These are phyloP conservation scores for Hirtodrosophila alboralis DNA, from an alignment of 2,888 invertebrate genomes.

Conservation along the genomic window DNA sequence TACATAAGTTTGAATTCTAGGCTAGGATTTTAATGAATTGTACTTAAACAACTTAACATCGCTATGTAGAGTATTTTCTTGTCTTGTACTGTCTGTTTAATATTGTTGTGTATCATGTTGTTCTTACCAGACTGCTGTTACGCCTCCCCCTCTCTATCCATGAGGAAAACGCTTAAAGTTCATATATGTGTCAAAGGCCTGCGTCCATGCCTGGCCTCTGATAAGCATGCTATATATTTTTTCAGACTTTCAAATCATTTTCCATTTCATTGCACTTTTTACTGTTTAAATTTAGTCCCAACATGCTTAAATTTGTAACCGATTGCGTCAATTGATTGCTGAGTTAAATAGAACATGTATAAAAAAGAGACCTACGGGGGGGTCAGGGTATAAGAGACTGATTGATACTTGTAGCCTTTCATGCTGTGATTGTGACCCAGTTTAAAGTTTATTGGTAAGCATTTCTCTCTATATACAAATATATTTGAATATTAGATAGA, in stretches of 20 bases:
- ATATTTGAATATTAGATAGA: background rate
- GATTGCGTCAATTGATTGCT: constrained; percentile 28
- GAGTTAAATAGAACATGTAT: constrained; percentile 1
- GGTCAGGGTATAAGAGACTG: background rate
- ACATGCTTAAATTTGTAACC: constrained; percentile 24
- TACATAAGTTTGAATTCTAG: too few species aligned
- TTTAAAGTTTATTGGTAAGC: background rate
- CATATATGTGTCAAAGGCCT: constrained; percentile 45
- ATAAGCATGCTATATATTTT: constrained; percentile 71
- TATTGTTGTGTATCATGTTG: constrained; percentile 19
- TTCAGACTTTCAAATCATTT: constrained; percentile 64
- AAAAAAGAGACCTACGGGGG: background rate
- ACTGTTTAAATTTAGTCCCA: constrained; percentile 72
- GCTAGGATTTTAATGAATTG: too few species aligned
- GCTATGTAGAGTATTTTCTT: background rate
- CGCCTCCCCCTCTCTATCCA: constrained; percentile 4
- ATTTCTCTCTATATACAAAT: too few species aligned
- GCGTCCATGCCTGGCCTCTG: constrained; percentile 49
- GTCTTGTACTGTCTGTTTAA: constrained; percentile 1
- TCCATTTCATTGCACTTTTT: constrained; percentile 62
- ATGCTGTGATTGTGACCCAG: constrained; percentile 10
- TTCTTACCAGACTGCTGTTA: constrained; percentile 39
- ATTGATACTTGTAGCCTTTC: constrained; percentile 9
- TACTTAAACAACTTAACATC: too few species aligned
- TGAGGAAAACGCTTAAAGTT: constrained; percentile 43